These are phyloP conservation scores for Nasua narica DNA, from an alignment of 2,797 vertebrate genomes.

Conservation along the genomic window DNA sequence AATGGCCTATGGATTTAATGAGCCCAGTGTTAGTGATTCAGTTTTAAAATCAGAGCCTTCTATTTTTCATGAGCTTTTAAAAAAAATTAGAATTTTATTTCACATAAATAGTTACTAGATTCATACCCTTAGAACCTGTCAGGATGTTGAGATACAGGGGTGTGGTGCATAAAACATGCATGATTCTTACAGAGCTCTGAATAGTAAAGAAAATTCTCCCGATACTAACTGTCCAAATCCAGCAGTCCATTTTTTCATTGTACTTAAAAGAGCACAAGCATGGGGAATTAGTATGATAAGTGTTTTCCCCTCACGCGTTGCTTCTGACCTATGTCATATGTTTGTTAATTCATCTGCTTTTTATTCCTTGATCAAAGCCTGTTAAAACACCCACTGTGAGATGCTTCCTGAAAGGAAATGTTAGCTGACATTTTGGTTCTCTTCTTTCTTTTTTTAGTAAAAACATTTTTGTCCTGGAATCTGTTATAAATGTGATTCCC, in stretches of 20 bases:
- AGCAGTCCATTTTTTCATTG: not conserved
- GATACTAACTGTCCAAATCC: not conserved
- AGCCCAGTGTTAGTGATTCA: not conserved
- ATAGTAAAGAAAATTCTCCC: not conserved
- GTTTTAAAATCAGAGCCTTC: conserved; percentile 38
- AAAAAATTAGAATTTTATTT: conserved; percentile 28
- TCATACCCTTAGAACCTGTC: not conserved
- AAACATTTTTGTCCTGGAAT: conserved; percentile 7
- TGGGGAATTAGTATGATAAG: not conserved
- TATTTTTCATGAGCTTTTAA: not conserved
- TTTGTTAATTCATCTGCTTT: conserved; percentile 55
- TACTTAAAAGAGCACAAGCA: not conserved
- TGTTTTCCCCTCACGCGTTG: not conserved
- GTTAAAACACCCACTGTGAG: not conserved
- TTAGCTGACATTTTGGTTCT: conserved; percentile 24
- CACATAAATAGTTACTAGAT: not conserved
- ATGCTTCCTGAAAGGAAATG: conserved; percentile 27
- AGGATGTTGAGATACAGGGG: not conserved
- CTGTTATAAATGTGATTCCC: conserved; percentile 33
- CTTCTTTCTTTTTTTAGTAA: conserved; percentile 19
- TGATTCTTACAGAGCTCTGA: not conserved
- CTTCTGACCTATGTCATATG: conserved; percentile 9
- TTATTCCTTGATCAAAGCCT: conserved; percentile 51
- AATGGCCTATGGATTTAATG: not conserved
- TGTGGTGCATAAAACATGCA: not conserved